Evolutionary conservation across 2,113 vertebrate genomes (phyloP), one percentile per base, ranked within the genome.

Genomic region (Todiramphus chloris): DNA sequence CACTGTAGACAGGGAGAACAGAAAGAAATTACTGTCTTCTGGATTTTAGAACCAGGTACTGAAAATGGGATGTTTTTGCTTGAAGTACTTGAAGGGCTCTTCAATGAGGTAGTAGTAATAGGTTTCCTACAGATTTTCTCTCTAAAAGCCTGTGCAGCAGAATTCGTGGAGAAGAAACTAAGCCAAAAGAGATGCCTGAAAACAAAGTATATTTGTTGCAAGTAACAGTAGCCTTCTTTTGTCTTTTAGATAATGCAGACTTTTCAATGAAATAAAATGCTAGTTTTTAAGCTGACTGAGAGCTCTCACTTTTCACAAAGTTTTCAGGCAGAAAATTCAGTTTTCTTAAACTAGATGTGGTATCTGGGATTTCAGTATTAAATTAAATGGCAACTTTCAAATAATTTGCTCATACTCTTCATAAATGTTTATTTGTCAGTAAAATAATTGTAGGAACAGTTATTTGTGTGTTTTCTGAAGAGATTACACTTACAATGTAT

Each of bases 381-480:
- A 27, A 19, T 76, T 58, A 23, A 74, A 1, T 8, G 3, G 17
- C 18, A 51, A 41, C 15, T 68, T 83, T 74, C 56, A 27, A 68
- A 35, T 88, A 50, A 73, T 88, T 90, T 23, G 28, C 21, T 72
- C 20, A 25, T 67, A 67, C 23, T 63, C 56, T 55, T 79, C 0
- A 1, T 33, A 55, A 13, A n/a, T n/a, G 20, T 50, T 72, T 30
- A 51, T 91, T 79, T 93, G 78, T 69, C 66, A 87, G 53, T 19
- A 76, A 82, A 89, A 56, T 63, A 76, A 8, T 13, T 13, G 25
- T 15, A 85, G 74, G 90, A 92, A n/a, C 35, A 51, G 56, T 76
- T 92, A 94, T 96, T 94, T 11, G 12, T 39, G 37, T 93, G 85
- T 62, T 92, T 56, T 89, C 63, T 67, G 70, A 60, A 76, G 80